Percentiles rank a stretch among this genome's conserved stretches.
Evolutionary conservation across 2,797 vertebrate genomes (phyloP).

Genomic region (Melopsittacus undulatus): DNA sequence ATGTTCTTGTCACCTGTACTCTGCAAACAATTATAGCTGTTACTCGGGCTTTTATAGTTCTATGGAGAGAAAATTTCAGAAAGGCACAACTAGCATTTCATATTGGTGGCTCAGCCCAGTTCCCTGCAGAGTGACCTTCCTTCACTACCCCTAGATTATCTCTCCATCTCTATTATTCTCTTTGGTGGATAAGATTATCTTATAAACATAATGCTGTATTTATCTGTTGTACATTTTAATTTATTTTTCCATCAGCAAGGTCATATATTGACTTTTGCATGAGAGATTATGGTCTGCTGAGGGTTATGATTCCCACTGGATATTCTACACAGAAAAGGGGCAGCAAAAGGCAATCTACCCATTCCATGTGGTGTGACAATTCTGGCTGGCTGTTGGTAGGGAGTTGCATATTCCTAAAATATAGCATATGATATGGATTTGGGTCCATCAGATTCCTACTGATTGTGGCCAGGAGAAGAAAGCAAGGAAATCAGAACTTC

Average conservation of each 20-base stretch:
- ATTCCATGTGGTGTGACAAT: not conserved
- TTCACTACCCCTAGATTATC: not conserved
- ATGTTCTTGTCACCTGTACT: not conserved
- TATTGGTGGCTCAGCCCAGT: not conserved
- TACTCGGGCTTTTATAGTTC: not conserved
- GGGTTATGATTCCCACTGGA: not conserved
- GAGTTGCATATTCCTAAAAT: not conserved
- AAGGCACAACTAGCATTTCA: not conserved
- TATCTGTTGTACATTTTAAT: not conserved
- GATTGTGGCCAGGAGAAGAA: not conserved
- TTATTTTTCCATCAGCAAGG: conserved; percentile 7
- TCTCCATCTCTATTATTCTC: not conserved
- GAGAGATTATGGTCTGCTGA: not conserved
- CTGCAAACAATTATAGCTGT: not conserved
- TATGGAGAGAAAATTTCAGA: not conserved
- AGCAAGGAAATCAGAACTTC: not conserved
- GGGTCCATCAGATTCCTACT: not conserved
- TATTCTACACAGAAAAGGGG: not conserved
- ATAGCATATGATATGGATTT: not conserved
- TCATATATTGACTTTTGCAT: not conserved
- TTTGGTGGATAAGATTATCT: conserved; percentile 17
- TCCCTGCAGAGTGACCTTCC: not conserved
- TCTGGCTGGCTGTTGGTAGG: not conserved
- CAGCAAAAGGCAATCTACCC: not conserved
- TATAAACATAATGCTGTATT: conserved; percentile 1